Conservation (phyloP, 2,797 vertebrate species). For the Scolopax rusticola region DNA sequence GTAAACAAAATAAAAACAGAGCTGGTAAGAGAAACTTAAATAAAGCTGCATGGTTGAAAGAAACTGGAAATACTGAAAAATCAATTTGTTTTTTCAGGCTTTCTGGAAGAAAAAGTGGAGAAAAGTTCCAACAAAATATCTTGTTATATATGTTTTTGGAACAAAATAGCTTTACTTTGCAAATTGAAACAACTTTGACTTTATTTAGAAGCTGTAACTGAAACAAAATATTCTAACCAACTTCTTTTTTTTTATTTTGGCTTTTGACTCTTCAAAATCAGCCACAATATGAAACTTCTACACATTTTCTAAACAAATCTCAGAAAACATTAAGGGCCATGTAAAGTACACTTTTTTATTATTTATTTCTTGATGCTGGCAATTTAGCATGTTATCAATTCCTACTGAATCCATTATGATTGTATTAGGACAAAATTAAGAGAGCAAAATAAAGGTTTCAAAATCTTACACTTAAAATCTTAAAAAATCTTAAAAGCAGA, state of each 20-base stretch:
- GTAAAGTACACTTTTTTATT: background rate
- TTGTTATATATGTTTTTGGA: background rate
- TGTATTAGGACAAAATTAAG: background rate
- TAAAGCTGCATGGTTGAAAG: background rate
- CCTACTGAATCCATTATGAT: background rate
- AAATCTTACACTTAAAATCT: background rate
- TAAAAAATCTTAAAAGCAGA: background rate
- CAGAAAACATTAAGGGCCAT: background rate
- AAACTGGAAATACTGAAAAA: conserved; percentile 30
- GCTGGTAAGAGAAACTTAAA: background rate
- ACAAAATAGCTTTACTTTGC: background rate
- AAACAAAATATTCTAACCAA: background rate
- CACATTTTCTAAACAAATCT: background rate
- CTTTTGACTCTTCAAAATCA: background rate
- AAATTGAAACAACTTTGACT: background rate
- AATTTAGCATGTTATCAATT: background rate
- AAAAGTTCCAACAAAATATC: background rate
- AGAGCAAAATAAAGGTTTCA: background rate
- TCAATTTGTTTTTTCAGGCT: background rate
- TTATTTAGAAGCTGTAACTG: background rate
- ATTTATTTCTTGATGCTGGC: background rate
- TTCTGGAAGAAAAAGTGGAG: background rate
- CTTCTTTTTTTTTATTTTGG: background rate
- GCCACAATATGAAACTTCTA: background rate
- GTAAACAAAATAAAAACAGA: background rate